phyloP scores from a whole-genome alignment of 2,113 vertebrate species.

The Cheilinus undulatus region DNA sequence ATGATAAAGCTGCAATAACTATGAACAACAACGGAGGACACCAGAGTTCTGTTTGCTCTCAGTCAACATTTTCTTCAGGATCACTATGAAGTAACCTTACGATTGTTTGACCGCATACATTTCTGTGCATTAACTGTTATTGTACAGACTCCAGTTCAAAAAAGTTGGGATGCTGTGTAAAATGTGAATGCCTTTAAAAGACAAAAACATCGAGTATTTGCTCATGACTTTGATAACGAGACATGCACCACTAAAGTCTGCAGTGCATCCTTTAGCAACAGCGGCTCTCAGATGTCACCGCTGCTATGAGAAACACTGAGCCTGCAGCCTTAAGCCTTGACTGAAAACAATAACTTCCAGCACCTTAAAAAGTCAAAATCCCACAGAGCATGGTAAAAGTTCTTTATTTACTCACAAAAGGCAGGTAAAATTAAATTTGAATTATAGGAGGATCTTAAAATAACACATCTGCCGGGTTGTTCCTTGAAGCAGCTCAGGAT shows the following conservation, averaged over 20 bases:
- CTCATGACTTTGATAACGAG: no score
- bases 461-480: background rate
- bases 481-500: conserved; percentile 7
- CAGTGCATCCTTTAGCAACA: background rate
- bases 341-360: background rate
- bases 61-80: no score
- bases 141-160: no score
- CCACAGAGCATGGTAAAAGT: background rate
- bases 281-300: conserved; percentile 15
- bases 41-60: no score
- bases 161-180: no score
- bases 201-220: fast-evolving
- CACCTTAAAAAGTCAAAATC: background rate
- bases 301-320: conserved; percentile 3
- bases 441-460: conserved; percentile 1
- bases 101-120: no score
- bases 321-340: background rate
- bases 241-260: background rate
- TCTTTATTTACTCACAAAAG: background rate
- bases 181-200: background rate
- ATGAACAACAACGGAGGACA: no score
- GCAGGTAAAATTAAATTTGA: no score
- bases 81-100: no score
- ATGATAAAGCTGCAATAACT: no score
- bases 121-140: no score